Conservation (phyloP, 2,113 vertebrate species). For the Narcine bancroftii region DNA sequence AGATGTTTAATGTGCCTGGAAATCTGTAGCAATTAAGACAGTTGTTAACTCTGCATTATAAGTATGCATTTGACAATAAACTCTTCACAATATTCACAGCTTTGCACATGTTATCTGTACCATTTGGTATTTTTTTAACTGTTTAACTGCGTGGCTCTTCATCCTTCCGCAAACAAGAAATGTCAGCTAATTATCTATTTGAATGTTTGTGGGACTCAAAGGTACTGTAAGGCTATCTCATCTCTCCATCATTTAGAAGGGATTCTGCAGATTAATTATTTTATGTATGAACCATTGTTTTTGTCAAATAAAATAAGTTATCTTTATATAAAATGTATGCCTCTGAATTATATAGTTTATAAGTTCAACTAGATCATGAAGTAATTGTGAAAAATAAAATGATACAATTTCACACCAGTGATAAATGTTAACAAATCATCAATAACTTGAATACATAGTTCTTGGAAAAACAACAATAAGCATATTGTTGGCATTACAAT, state of each 20-base stretch:
- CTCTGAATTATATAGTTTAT: background rate
- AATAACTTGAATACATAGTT: background rate
- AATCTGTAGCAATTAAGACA: too few relatives aligned
- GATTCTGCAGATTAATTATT: background rate
- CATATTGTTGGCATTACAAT: background rate
- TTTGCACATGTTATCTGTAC: background rate
- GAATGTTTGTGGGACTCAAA: slow-evolving; percentile 18
- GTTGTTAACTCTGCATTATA: too few relatives aligned
- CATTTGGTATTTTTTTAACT: background rate
- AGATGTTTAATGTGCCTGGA: too few relatives aligned
- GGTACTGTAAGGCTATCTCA: background rate
- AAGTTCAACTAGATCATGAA: background rate
- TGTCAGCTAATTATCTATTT: background rate
- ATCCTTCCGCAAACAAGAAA: background rate
- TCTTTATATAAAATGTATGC: slow-evolving; percentile 12
- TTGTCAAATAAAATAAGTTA: background rate
- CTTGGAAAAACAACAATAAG: background rate
- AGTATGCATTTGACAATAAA: too few relatives aligned
- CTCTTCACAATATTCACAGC: too few relatives aligned
- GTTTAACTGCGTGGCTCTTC: slow-evolving; percentile 4
- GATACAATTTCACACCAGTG: background rate
- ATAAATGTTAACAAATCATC: background rate
- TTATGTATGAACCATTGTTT: background rate
- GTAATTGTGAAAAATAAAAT: background rate
- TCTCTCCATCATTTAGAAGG: background rate